Conservation (phyloP, 2,113 vertebrate genomes). For the Guaruba guarouba region DNA sequence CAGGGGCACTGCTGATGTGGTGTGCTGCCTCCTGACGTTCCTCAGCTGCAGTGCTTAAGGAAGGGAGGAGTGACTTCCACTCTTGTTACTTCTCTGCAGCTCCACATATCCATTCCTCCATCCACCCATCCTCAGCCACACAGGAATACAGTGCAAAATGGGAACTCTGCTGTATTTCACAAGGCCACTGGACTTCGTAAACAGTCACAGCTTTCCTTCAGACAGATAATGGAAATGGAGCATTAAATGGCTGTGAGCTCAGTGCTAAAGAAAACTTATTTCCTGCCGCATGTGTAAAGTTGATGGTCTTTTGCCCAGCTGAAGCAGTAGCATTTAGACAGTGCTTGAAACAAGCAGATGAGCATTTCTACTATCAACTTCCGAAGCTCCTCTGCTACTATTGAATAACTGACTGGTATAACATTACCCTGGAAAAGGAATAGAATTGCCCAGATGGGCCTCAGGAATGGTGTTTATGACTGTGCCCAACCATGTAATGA, state of each 20-base stretch:
- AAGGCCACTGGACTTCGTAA: not conserved
- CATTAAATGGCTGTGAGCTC: not conserved
- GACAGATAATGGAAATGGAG: not conserved
- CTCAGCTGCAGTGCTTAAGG: not conserved
- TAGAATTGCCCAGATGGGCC: not conserved
- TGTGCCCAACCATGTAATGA: accelerated
- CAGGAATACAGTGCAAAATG: no score
- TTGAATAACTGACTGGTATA: not conserved
- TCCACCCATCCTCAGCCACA: not conserved
- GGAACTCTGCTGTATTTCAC: not conserved
- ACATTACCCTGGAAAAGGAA: not conserved
- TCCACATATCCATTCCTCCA: not conserved
- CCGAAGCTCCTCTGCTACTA: not conserved
- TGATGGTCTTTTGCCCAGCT: not conserved
- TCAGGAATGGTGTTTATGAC: accelerated
- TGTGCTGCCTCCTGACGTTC: not conserved
- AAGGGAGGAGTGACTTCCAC: not conserved
- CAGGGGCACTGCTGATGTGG: not conserved
- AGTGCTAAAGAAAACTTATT: not conserved
- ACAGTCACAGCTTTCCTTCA: not conserved
- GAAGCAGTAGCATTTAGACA: not conserved
- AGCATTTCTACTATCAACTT: not conserved
- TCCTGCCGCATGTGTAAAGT: not conserved
- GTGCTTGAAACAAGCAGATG: not conserved
- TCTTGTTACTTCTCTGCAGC: not conserved